Conservation (phyloP, 2,797 vertebrate genomes). For the Anabas testudineus region DNA sequence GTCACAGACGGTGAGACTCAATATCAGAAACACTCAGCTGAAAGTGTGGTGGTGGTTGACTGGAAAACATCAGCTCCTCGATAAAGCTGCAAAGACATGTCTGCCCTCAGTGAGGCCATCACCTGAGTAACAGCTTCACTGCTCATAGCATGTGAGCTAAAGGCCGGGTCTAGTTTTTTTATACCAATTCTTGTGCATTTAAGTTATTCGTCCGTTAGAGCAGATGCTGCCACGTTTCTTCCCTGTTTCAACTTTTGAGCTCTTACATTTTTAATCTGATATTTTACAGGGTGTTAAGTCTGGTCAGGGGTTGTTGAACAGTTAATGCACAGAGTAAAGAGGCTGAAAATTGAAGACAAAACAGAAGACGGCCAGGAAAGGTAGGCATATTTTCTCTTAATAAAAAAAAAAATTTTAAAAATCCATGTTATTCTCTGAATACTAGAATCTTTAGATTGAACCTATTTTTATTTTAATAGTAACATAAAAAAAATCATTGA, state of each 20-base stretch:
- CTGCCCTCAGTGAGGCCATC: slow-evolving; percentile 19
- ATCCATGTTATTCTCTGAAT: too few relatives aligned
- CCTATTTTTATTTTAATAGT: too few relatives aligned
- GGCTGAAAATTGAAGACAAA: slow-evolving; percentile 91
- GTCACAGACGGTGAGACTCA: slow-evolving; percentile 38
- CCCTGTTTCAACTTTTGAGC: background rate
- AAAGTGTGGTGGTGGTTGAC: background rate
- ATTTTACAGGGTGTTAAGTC: slow-evolving; percentile 84
- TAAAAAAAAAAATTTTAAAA: too few relatives aligned
- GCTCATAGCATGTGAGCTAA: slow-evolving; percentile 16
- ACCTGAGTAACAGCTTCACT: slow-evolving; percentile 43
- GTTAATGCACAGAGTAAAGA: slow-evolving; percentile 98
- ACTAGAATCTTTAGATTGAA: too few relatives aligned
- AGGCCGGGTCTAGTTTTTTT: background rate
- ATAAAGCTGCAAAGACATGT: slow-evolving; percentile 58
- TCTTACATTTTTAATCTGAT: slow-evolving; percentile 27
- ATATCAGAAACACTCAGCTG: slow-evolving; percentile 29
- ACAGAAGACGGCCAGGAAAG: slow-evolving; percentile 88
- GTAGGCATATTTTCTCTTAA: slow-evolving; percentile 81
- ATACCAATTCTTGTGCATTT: background rate
- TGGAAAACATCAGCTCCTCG: slow-evolving; percentile 34
- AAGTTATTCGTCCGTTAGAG: slow-evolving; percentile 3
- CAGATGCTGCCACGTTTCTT: slow-evolving; percentile 1
- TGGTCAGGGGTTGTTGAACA: slow-evolving; percentile 84
- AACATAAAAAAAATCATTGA: too few relatives aligned